Evolutionary conservation across 92 coral and sea anemone species (phyloP), one percentile per base, ranked within the genome.

Genomic region (Epizoanthus scotinus): DNA sequence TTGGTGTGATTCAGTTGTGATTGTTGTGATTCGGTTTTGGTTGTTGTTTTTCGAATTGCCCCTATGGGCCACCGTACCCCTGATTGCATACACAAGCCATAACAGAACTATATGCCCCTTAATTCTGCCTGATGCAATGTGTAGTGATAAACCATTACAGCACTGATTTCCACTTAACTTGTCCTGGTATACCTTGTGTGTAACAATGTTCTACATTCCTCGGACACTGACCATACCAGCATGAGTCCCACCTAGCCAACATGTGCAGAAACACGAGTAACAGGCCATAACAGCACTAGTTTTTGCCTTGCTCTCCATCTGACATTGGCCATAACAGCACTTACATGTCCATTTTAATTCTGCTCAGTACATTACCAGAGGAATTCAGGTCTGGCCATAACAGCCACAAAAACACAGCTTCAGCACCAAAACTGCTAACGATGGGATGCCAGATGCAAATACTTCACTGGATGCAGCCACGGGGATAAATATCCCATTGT

Each of bases 381-480:
- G n/a, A n/a, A n/a, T n/a, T 66, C 69, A 58, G 73, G 73, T 58
- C 36, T 73, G 40, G 9, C 57, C 66, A 40, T 70, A 21, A 36
- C 21, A 29, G 62, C 70, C 67, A 73, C 65, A 54, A 72, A 77
- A 86, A 81, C 82, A 77, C 73, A 79, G 56, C 52, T 82, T 47
- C 65, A 83, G 90, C 66, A 87, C 90, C 83, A 75, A 59, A 21
- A 89, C 72, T 13, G 47, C 73, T 66, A 73, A 86, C 3, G 88
- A 64, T 17, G 89, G 94, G 50, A 74, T 55, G 55, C 74, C 89
- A 10, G 71, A 71, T 52, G 86, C 79, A 59, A 90, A 90, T 17
- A 81, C 34, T 55, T 78, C 78, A 69, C 86, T 84, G 8, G 89
- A 79, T 53, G 85, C 78, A 18, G 94, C 75, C 15, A 86, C 89